phyloP scores from a whole-genome alignment of 2,888 invertebrate species.

The Amorpha juglandis region DNA sequence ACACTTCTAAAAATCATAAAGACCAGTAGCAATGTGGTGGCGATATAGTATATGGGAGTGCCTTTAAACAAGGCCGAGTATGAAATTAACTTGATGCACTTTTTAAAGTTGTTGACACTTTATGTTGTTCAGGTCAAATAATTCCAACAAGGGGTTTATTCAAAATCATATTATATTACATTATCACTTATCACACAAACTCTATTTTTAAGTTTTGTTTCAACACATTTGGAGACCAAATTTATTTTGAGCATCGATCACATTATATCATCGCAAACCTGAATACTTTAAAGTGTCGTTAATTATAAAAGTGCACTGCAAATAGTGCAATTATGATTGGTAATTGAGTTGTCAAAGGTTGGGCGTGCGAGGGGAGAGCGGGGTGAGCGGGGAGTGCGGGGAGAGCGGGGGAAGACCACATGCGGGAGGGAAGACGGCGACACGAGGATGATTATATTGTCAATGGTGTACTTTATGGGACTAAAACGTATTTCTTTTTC shows the following conservation, averaged over 20 bases:
- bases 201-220: background rate
- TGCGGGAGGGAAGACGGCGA: conserved; percentile 42
- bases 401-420: conserved; percentile 49
- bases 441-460: conserved; percentile 28
- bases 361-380: conserved; percentile 58
- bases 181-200: background rate
- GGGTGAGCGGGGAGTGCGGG: conserved; percentile 47
- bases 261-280: background rate
- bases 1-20: conserved; percentile 40
- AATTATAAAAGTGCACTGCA: conserved; percentile 51
- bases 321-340: conserved; percentile 71
- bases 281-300: conserved; percentile 27
- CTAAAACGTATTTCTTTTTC: background rate
- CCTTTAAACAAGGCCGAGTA: background rate
- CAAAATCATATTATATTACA: background rate
- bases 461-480: conserved; percentile 46
- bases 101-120: background rate
- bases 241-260: background rate
- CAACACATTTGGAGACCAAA: background rate
- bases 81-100: conserved; percentile 11
- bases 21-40: conserved; percentile 52
- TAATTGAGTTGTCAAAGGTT: conserved; percentile 78
- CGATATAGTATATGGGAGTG: conserved; percentile 34
- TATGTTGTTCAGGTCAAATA: conserved; percentile 4
- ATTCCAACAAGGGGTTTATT: background rate